Conservation (phyloP, 2,797 vertebrate species). For the Peromyscus eremicus region DNA sequence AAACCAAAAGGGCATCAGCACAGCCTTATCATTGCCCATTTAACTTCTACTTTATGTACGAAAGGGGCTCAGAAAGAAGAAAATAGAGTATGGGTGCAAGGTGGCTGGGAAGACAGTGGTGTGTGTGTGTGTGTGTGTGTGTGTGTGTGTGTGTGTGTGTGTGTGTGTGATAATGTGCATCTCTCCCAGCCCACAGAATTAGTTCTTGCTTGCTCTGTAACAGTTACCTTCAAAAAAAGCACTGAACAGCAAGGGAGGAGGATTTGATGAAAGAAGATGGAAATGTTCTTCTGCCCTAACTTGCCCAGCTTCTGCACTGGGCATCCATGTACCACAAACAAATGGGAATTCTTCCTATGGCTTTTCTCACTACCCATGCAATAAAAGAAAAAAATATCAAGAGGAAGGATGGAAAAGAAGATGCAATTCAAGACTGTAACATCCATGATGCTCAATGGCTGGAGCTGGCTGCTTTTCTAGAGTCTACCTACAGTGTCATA, state of each 20-base stretch:
- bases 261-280: accelerated
- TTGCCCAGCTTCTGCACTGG: accelerated
- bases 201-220: not conserved
- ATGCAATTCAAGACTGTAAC: not conserved
- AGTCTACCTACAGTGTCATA: not conserved
- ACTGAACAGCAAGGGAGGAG: no score
- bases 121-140: not conserved
- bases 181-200: not conserved
- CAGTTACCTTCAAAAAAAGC: no score
- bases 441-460: not conserved
- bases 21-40: not conserved
- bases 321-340: not conserved
- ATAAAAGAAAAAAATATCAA: not conserved
- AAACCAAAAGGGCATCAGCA: not conserved
- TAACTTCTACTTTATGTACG: not conserved
- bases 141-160: not conserved
- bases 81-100: not conserved
- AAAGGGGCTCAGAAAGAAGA: not conserved
- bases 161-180: no score
- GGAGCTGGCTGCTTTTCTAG: not conserved
- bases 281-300: not conserved
- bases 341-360: not conserved
- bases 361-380: not conserved
- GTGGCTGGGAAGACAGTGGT: not conserved
- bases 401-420: not conserved